Conservation (phyloP, 2,113 vertebrate species). For the Apteryx owenii region DNA sequence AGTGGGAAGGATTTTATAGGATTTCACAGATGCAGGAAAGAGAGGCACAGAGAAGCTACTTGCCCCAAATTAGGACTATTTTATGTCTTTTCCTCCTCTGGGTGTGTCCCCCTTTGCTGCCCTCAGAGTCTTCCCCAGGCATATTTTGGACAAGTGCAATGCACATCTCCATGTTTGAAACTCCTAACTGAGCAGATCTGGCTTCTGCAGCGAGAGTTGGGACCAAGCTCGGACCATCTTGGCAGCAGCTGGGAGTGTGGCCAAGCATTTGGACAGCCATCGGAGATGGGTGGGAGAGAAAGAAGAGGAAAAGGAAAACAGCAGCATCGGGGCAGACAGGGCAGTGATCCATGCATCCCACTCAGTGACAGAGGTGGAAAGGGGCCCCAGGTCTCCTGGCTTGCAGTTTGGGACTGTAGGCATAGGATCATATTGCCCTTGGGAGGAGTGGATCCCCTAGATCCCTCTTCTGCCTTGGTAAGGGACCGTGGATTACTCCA, state of each 20-base stretch:
- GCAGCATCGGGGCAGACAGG: background rate
- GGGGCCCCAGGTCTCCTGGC: accelerated
- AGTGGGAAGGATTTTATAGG: background rate
- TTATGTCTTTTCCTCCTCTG: background rate
- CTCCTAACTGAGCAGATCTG: background rate
- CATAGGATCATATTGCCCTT: background rate
- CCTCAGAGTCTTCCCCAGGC: background rate
- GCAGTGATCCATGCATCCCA: background rate
- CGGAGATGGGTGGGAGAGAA: background rate
- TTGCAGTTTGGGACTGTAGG: background rate
- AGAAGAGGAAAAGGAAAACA: background rate
- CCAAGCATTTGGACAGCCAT: background rate
- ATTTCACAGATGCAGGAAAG: background rate
- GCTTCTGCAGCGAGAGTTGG: background rate
- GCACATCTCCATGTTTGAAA: background rate
- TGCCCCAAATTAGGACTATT: background rate
- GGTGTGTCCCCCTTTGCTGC: background rate
- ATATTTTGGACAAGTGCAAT: background rate
- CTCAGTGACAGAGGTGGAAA: background rate
- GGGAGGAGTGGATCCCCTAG: background rate
- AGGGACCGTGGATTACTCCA: background rate
- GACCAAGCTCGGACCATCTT: background rate
- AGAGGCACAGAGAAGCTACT: background rate
- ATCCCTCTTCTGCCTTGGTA: background rate
- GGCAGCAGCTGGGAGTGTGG: background rate